Evolutionary conservation across 2,797 vertebrate genomes (phyloP).

Genomic region (Chanos chanos): DNA sequence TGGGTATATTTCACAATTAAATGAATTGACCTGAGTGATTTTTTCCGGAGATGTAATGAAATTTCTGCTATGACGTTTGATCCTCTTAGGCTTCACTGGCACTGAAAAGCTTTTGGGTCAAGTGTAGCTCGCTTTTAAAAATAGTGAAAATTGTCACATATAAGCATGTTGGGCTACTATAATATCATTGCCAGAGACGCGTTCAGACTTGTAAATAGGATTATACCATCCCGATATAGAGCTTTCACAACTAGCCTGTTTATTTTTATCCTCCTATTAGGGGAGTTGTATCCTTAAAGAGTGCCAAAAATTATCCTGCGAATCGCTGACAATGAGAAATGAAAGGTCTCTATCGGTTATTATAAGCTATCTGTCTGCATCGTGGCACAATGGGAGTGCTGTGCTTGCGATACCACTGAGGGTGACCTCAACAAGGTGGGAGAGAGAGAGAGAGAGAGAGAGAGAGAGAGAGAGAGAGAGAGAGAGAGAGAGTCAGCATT

Average conservation of each 20-base stretch:
- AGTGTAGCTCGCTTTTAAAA: slow-evolving; percentile 72
- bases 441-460: slow-evolving; percentile 40
- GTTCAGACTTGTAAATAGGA: slow-evolving; percentile 76
- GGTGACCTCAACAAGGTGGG: slow-evolving; percentile 68
- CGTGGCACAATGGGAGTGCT: slow-evolving; percentile 78
- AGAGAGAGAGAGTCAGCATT: background rate
- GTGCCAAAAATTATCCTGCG: slow-evolving; percentile 80
- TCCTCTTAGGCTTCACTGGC: slow-evolving; percentile 70
- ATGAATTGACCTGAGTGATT: slow-evolving; percentile 63
- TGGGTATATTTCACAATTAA: slow-evolving; percentile 51
- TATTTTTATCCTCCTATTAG: slow-evolving; percentile 83
- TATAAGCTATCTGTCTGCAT: slow-evolving; percentile 80
- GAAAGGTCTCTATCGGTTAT: slow-evolving; percentile 80
- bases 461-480: slow-evolving; percentile 14
- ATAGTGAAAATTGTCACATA: slow-evolving; percentile 72
- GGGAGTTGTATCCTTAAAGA: slow-evolving; percentile 72
- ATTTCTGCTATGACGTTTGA: slow-evolving; percentile 71
- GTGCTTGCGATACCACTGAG: slow-evolving; percentile 72
- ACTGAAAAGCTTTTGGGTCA: slow-evolving; percentile 63
- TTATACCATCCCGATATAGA: slow-evolving; percentile 78
- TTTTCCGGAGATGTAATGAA: slow-evolving; percentile 62
- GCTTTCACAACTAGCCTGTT: slow-evolving; percentile 72
- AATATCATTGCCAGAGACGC: slow-evolving; percentile 67
- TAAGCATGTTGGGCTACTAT: slow-evolving; percentile 62
- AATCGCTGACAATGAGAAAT: slow-evolving; percentile 81